Percentiles rank a stretch among this genome's conserved stretches.
Evolutionary conservation across 2,888 invertebrate genomes (phyloP).

Genomic region (Agonopterix arenella): DNA sequence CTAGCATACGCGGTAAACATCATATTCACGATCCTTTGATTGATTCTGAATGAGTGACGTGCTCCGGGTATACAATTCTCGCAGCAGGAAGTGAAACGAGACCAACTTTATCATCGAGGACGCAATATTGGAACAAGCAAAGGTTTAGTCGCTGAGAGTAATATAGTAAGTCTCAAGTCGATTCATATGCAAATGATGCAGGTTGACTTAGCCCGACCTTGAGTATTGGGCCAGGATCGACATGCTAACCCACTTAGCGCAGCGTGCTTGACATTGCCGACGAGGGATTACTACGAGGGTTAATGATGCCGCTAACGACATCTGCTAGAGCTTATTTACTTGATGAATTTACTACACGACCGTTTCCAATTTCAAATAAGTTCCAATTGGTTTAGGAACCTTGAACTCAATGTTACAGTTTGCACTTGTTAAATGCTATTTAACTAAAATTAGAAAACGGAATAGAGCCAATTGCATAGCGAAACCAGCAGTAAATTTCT

Average conservation of each 20-base stretch:
- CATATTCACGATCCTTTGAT: conserved; percentile 72
- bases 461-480: neutral
- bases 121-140: conserved; percentile 20
- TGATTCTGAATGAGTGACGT: conserved; percentile 71
- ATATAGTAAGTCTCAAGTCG: neutral
- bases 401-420: neutral
- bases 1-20: conserved; percentile 51
- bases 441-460: neutral
- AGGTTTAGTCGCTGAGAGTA: neutral
- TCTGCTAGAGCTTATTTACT: too few species aligned
- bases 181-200: neutral
- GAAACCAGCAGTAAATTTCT: neutral
- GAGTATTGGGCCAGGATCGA: conserved; percentile 37
- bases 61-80: conserved; percentile 62
- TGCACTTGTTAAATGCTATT: neutral
- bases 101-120: conserved; percentile 62
- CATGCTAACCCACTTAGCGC: conserved; percentile 61
- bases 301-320: too few species aligned
- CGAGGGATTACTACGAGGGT: conserved; percentile 44
- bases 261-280: conserved; percentile 58
- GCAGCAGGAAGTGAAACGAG: conserved; percentile 68
- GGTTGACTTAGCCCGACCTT: conserved; percentile 39
- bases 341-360: too few species aligned
- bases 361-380: too few species aligned
- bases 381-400: neutral